Percentiles rank a stretch among this genome's conserved stretches.
Evolutionary conservation across 2,888 invertebrate species (phyloP).

Genomic region (Actias luna): DNA sequence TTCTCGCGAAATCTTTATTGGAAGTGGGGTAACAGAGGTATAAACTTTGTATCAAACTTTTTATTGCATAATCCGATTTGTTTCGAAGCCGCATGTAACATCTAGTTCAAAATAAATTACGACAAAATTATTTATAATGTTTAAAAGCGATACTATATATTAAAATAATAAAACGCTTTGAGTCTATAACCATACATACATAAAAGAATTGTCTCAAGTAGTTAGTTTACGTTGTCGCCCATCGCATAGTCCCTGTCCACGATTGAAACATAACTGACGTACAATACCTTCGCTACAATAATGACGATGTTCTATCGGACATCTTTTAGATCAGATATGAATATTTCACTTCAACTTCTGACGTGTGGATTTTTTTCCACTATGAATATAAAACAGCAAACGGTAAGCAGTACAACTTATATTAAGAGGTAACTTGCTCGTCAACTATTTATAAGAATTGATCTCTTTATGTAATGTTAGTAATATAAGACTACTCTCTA

Average conservation of each 20-base stretch:
- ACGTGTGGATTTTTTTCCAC: conserved; percentile 30
- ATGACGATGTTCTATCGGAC: conserved; percentile 54
- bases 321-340: conserved; percentile 57
- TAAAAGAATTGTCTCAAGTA: conserved; percentile 33
- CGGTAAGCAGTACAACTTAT: not conserved
- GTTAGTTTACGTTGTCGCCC: conserved; percentile 44
- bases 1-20: no score
- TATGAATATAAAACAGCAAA: not conserved
- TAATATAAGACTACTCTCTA: not conserved
- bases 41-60: no score
- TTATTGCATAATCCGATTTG: no score
- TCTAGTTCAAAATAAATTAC: no score
- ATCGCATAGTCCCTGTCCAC: conserved; percentile 34
- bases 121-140: no score
- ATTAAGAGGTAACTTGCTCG: not conserved
- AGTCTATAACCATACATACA: not conserved
- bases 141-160: not conserved
- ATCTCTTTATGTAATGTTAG: not conserved
- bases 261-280: conserved; percentile 51
- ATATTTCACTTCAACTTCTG: conserved; percentile 47
- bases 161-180: not conserved
- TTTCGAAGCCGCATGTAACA: no score
- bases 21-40: no score
- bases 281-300: conserved; percentile 54
- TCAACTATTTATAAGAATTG: not conserved